Conservation (phyloP, 1,140 invertebrate genomes). For the Cecropterus lyciades region DNA sequence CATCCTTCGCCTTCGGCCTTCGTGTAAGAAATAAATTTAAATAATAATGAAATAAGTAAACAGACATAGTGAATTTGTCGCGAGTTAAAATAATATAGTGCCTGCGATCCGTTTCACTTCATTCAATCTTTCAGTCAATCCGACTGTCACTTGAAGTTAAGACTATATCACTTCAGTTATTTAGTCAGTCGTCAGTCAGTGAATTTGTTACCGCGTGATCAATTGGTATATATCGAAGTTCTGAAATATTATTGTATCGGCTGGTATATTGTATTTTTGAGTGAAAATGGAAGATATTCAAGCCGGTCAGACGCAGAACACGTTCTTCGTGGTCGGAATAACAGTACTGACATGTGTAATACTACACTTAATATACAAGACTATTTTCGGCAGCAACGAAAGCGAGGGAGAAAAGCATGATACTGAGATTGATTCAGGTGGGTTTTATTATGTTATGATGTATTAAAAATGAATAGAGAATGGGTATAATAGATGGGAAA, state of each 20-base stretch:
- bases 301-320: conserved; percentile 62
- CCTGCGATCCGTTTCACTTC: conserved; percentile 13
- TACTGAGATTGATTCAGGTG: conserved; percentile 69
- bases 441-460: conserved; percentile 33
- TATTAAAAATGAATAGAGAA: conserved; percentile 24
- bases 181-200: conserved; percentile 50
- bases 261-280: conserved; percentile 53
- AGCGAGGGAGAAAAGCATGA: conserved; percentile 61
- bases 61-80: conserved; percentile 5
- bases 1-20: too few species aligned
- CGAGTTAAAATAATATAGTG: not conserved
- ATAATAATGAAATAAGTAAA: not conserved
- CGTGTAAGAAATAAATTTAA: conserved; percentile 1
- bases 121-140: conserved; percentile 29
- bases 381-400: conserved; percentile 64
- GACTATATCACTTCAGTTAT: conserved; percentile 38
- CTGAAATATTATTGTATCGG: conserved; percentile 25
- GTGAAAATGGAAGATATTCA: conserved; percentile 73
- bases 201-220: conserved; percentile 71
- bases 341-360: conserved; percentile 64
- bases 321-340: conserved; percentile 56
- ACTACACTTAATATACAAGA: conserved; percentile 72
- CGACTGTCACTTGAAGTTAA: conserved; percentile 24
- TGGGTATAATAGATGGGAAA: not conserved
- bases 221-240: conserved; percentile 33